Evolutionary conservation across 2,888 invertebrate species (phyloP), one percentile per base, ranked within the genome.

Genomic region (Serripes groenlandicus): DNA sequence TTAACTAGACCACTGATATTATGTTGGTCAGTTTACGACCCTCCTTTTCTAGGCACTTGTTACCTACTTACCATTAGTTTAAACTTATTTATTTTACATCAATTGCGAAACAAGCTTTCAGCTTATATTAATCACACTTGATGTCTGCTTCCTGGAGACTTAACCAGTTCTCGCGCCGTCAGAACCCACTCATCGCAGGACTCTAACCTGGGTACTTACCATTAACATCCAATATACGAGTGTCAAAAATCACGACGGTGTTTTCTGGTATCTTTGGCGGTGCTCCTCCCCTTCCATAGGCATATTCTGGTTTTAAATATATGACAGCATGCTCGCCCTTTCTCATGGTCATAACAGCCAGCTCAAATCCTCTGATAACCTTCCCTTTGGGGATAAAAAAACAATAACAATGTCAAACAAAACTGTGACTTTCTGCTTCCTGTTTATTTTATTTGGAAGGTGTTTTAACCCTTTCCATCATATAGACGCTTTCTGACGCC

Each of bases 361-460:
- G 96, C 92, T 99, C 99, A 97, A 99, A 99, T 95, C 97, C 98
- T 95, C 97, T 97, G 86, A 99, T 98, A 0, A 99, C 98, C 72
- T 95, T 95, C 0, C 96, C 97, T 97, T 90, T 30, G n/a, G n/a
- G n/a, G n/a, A n/a, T n/a, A n/a, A 93, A 91, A 62, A 60, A 37
- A 62, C 1, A 66, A 23, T n/a, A n/a, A 66, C 49, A 49, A 49
- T 21, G 21, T 3, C 21, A 49, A 49, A 15, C 7, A 49, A 11
- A 15, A 49, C 18, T 21, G 49, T 49, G 15, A 49, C 15, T 15
- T 11, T 42, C 42, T 42, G 15, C 15, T 42, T 7, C 7, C 42
- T 42, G 42, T 11, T 42, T 42, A 15, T 42, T 42, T n/a, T n/a
- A n/a, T n/a, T n/a, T n/a, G n/a, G n/a, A n/a, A n/a, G 42, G 42